Evolutionary conservation across 2,797 vertebrate genomes (phyloP), one percentile per base, ranked within the genome.

Genomic region (Adelosebastes latens): DNA sequence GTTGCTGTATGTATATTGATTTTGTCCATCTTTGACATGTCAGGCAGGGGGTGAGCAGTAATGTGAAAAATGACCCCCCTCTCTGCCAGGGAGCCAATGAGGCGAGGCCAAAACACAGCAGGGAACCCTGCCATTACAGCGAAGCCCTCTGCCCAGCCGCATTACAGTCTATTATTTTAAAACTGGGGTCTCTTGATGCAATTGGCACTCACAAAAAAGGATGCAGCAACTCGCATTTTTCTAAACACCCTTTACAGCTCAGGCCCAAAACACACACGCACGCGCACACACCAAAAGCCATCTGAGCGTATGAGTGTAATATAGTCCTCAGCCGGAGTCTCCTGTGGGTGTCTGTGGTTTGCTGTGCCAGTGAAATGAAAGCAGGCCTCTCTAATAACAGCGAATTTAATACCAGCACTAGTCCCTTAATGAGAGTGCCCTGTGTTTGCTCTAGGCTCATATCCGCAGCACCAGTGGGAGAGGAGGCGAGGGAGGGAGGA

Each of bases 291-390:
- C 61, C 59, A 59, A 4, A 8, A 65, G 69, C 76, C 79, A 55
- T 79, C 64, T 3, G 66, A 87, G 85, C 29, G 74, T 81, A 80
- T 62, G 79, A 81, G 84, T 80, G 90, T 91, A 94, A 95, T 93
- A 88, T 84, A 92, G 85, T 89, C 90, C 80, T 91, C 89, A 68
- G 77, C 84, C 88, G 4, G 29, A 87, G 81, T 89, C 92, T 93
- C 94, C 89, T 90, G 91, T 92, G 93, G 91, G 86, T 88, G 92
- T 92, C 89, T 93, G 93, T 91, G 93, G 91, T 94, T 94, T 94
- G 93, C 92, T 93, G 92, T 93, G 93, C 90, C 90, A 87, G 93
- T 93, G 93, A 95, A 95, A 95, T 93, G 89, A 94, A 94, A 94
- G 94, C 87, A 92, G 91, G 90, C 90, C 93, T 93, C 93, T 94